Evolutionary conservation across 2,888 invertebrate genomes (phyloP), one percentile per base, ranked within the genome.

Genomic region (Philopedon plagiatum): DNA sequence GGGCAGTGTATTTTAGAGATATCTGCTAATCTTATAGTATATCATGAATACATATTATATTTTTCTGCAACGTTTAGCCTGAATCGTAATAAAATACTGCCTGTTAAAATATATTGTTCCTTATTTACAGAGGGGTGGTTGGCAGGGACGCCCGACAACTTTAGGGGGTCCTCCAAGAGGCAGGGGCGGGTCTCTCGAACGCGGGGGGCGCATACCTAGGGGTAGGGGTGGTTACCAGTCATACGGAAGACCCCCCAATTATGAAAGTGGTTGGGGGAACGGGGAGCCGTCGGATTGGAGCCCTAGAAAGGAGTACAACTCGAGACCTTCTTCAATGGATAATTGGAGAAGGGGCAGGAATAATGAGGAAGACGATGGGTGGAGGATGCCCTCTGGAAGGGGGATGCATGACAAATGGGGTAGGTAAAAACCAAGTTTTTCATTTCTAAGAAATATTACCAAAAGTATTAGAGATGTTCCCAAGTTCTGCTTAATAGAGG

Each of bases 211-310:
- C 26, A 78, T 79, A 54, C 79, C 76, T 39, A 41, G 66, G 19
- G 80, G 83, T 70, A 82, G 84, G 58, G 75, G 84, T 62, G 81
- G 81, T 29, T 77, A 81, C 19, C 84, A 84, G 73, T 73, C 81
- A 29, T 85, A 84, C 70, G 82, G 83, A 2, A 78, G 84, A 51
- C 76, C 79, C 9, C 65, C 78, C 8, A 81, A 84, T 82, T 80
- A 85, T 81, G 84, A 83, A 80, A 85, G 84, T 71, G 86, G 87
- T 23, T 89, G 89, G 89, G 86, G 89, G 78, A 84, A 89, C 77
- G 89, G 89, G 76, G 87, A 85, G 39, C 87, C 87, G 70, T 81
- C 87, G 11, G 89, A 89, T 73, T 89, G 89, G 88, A 89, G 89
- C 81, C 89, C 89, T 19, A 86, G 89, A 61, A 90, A 90, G 80